phyloP scores from a whole-genome alignment of 2,888 invertebrate genomes.

The Drosophila kuntzei region DNA sequence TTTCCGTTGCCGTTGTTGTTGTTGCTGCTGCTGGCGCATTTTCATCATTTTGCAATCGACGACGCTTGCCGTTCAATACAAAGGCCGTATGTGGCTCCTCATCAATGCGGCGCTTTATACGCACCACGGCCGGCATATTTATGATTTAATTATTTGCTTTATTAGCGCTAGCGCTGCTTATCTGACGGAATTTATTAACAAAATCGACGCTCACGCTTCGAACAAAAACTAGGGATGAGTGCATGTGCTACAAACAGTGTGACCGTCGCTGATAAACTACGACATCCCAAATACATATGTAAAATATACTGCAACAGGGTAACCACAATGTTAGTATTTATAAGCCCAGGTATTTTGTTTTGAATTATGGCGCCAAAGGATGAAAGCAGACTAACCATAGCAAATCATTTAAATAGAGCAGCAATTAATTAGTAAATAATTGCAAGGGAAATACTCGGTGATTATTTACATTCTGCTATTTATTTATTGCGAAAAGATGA shows the following conservation, averaged over 20 bases:
- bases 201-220: constrained; percentile 18
- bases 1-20: constrained; percentile 22
- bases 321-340: background rate
- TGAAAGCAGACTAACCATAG: background rate
- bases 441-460: no score
- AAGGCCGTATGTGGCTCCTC: constrained; percentile 90
- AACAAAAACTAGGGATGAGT: constrained; percentile 24
- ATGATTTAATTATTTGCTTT: constrained; percentile 13
- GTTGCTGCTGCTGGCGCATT: constrained; percentile 30
- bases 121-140: constrained; percentile 87
- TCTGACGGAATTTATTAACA: constrained; percentile 31
- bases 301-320: background rate
- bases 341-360: background rate
- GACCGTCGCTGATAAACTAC: background rate
- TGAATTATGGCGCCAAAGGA: background rate
- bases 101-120: constrained; percentile 90
- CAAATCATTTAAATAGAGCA: background rate
- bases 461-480: no score
- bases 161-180: constrained; percentile 22
- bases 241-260: constrained; percentile 23
- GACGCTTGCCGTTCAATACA: constrained; percentile 90
- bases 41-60: constrained; percentile 86
- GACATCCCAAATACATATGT: background rate
- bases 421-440: no score
- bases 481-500: no score